Conservation (phyloP, 1,140 invertebrate genomes). For the Rhizoglyphus robini region DNA sequence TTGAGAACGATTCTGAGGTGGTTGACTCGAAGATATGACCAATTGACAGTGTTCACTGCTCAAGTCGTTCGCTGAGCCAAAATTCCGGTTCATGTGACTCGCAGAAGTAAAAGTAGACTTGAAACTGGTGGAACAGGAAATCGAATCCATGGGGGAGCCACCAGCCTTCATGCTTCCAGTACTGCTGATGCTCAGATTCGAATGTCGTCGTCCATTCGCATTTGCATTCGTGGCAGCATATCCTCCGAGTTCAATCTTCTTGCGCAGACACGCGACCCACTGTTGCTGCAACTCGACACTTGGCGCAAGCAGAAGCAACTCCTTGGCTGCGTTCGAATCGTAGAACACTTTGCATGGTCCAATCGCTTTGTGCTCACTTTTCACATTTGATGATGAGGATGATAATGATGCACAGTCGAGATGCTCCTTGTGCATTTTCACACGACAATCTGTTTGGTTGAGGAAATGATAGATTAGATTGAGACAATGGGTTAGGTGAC, state of each 20-base stretch:
- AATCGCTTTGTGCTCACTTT: constrained; percentile 55
- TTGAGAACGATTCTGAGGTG: too few relatives aligned
- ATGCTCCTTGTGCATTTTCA: constrained; percentile 93
- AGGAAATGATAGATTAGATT: constrained; percentile 7
- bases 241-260: constrained; percentile 83
- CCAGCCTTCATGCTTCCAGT: too few relatives aligned
- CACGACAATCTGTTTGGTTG: constrained; percentile 63
- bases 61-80: background rate
- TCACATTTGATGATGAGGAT: constrained; percentile 29
- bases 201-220: background rate
- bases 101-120: too few relatives aligned
- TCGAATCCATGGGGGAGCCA: too few relatives aligned
- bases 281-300: constrained; percentile 72
- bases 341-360: constrained; percentile 75
- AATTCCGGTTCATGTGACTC: background rate
- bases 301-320: constrained; percentile 69
- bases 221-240: constrained; percentile 56
- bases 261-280: constrained; percentile 77
- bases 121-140: too few relatives aligned
- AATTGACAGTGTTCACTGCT: too few relatives aligned
- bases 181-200: background rate
- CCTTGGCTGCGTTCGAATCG: constrained; percentile 80
- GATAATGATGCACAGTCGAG: constrained; percentile 39
- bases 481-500: background rate
- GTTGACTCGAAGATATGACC: too few relatives aligned